Percentiles rank a stretch among this genome's conserved stretches.
These are phyloP conservation scores for Mesoligia furuncula DNA, from an alignment of 2,888 invertebrate genomes.

Conservation along the genomic window DNA sequence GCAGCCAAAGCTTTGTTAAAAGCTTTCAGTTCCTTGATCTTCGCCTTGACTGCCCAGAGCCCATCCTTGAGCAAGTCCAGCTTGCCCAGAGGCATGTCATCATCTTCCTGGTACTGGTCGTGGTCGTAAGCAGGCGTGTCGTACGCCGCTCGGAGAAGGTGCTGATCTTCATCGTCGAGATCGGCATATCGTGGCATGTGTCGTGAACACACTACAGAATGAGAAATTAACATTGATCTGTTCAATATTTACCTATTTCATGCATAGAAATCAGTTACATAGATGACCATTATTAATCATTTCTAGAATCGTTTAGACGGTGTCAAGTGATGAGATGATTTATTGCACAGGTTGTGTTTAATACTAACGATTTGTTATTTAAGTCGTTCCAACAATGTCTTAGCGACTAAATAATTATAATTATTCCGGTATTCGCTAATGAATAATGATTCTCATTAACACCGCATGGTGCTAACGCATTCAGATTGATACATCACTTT, in stretches of 20 bases:
- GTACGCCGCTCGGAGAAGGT: slow-evolving; percentile 83
- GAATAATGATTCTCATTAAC: neutral
- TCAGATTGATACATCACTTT: slow-evolving; percentile 14
- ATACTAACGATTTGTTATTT: slow-evolving; percentile 14
- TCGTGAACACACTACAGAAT: slow-evolving; percentile 71
- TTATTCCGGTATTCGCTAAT: neutral
- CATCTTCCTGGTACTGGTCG: slow-evolving; percentile 76
- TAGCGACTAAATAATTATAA: neutral
- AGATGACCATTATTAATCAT: slow-evolving; percentile 6
- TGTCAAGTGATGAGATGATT: slow-evolving; percentile 20
- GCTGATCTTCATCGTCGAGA: slow-evolving; percentile 83
- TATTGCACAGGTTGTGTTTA: slow-evolving; percentile 10
- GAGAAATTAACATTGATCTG: neutral
- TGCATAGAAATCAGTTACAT: neutral
- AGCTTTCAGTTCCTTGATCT: slow-evolving; percentile 83
- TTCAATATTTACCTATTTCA: slow-evolving; percentile 6
- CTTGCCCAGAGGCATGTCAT: slow-evolving; percentile 76
- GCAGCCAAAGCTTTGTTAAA: slow-evolving; percentile 85
- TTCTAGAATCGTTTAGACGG: slow-evolving; percentile 6
- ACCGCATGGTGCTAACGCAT: slow-evolving; percentile 47
- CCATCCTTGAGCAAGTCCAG: slow-evolving; percentile 85
- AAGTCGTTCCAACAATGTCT: slow-evolving; percentile 3
- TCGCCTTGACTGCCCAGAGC: slow-evolving; percentile 84
- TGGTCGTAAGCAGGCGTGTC: slow-evolving; percentile 82
- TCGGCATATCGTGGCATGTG: slow-evolving; percentile 79